Conservation (phyloP, 1,140 invertebrate genomes). For the Trissolcus basalis region DNA sequence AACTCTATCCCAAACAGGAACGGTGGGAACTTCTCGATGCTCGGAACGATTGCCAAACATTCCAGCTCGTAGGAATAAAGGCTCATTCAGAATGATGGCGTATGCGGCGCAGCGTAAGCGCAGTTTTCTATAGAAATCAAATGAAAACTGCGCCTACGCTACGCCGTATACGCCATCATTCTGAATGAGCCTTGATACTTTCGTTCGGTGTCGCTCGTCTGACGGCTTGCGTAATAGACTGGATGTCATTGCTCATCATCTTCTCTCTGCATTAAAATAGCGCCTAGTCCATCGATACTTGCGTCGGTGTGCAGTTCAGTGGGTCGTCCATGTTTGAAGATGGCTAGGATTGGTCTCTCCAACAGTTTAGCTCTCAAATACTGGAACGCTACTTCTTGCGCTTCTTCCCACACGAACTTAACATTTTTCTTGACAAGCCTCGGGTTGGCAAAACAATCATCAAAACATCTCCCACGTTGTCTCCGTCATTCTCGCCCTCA, state of each 20-base stretch:
- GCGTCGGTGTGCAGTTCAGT: constrained; percentile 46
- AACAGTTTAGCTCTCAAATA: constrained; percentile 9
- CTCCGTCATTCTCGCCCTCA: too few species aligned
- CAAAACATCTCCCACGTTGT: too few species aligned
- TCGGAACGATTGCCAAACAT: constrained; percentile 63
- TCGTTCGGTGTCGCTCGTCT: constrained; percentile 62
- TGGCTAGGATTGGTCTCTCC: constrained; percentile 14
- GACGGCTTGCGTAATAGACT: constrained; percentile 63
- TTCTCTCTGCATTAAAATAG: constrained; percentile 66
- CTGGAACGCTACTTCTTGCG: constrained; percentile 16
- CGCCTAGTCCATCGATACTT: constrained; percentile 51
- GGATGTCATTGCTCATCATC: constrained; percentile 47
- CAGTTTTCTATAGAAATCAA: too few species aligned
- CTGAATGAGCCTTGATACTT: too few species aligned
- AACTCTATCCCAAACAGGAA: constrained; percentile 67
- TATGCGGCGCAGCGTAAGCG: too few species aligned
- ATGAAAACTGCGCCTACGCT: too few species aligned
- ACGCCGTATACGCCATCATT: too few species aligned
- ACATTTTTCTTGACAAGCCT: too few species aligned
- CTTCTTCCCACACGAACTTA: neutral
- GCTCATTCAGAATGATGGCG: too few species aligned
- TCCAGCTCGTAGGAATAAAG: constrained; percentile 64
- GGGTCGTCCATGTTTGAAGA: neutral
- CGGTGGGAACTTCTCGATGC: constrained; percentile 53
- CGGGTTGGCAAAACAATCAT: too few species aligned